A percentile compares a stretch with the other conserved stretches of the same genome.
Conservation (phyloP, 2,113 vertebrate species). For the Dinomys branickii region DNA sequence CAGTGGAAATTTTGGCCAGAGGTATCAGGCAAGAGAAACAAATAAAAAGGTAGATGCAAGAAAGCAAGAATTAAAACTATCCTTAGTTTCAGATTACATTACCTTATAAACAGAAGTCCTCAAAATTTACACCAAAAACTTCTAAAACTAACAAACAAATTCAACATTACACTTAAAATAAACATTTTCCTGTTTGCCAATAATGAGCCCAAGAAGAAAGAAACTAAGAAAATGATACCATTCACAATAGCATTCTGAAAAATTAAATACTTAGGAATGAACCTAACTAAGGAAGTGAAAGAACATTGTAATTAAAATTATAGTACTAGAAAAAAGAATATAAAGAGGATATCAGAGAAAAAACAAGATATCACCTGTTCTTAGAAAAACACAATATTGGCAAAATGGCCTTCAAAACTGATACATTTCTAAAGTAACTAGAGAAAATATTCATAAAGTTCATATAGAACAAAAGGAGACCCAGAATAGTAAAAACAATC, state of each 20-base stretch:
- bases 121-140: background rate
- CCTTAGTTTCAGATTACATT: background rate
- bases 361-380: background rate
- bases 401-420: background rate
- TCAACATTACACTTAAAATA: background rate
- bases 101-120: background rate
- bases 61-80: background rate
- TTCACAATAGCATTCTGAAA: background rate
- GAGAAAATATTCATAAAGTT: background rate
- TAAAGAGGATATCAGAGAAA: background rate
- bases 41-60: background rate
- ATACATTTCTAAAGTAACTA: background rate
- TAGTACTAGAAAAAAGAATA: background rate
- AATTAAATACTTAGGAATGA: background rate
- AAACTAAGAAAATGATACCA: background rate
- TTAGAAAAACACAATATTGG: background rate
- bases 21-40: background rate
- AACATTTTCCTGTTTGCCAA: background rate
- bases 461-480: background rate
- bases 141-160: background rate
- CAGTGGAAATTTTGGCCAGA: background rate
- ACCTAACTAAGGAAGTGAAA: background rate
- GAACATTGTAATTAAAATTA: background rate
- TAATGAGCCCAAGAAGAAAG: background rate
- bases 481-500: background rate